These are phyloP conservation scores for Muscicapa comitata DNA, from an alignment of 2,797 vertebrate genomes.

Conservation along the genomic window DNA sequence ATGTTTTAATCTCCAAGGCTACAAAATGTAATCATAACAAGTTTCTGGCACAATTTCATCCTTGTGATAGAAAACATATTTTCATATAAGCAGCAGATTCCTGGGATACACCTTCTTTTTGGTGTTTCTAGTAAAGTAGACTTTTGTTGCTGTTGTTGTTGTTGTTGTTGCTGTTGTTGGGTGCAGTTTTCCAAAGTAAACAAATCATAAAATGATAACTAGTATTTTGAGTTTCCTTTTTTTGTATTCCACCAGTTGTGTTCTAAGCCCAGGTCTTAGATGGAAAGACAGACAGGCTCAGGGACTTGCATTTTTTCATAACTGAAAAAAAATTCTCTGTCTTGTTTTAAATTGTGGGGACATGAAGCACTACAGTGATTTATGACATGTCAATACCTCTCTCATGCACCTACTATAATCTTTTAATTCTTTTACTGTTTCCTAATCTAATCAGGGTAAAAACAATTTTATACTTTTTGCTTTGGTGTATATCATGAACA, in stretches of 20 bases:
- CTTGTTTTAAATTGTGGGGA: neutral
- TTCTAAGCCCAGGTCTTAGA: neutral
- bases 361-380: neutral
- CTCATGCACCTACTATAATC: neutral
- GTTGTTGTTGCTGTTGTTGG: neutral
- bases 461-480: neutral
- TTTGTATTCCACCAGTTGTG: neutral
- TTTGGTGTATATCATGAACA: neutral
- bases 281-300: neutral
- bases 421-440: neutral
- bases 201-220: neutral
- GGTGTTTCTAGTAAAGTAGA: neutral
- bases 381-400: neutral
- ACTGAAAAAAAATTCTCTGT: neutral
- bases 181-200: constrained; percentile 15
- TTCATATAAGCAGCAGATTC: constrained; percentile 4
- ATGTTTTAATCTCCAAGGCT: constrained; percentile 26
- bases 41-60: constrained; percentile 5
- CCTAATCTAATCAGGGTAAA: neutral
- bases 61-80: constrained; percentile 40
- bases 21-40: constrained; percentile 33
- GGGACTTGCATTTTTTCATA: neutral
- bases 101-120: neutral
- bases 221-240: neutral
- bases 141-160: neutral